Percentiles rank a stretch among this genome's conserved stretches.
Evolutionary conservation across 2,113 vertebrate species (phyloP).

Genomic region (Piaya cayana): DNA sequence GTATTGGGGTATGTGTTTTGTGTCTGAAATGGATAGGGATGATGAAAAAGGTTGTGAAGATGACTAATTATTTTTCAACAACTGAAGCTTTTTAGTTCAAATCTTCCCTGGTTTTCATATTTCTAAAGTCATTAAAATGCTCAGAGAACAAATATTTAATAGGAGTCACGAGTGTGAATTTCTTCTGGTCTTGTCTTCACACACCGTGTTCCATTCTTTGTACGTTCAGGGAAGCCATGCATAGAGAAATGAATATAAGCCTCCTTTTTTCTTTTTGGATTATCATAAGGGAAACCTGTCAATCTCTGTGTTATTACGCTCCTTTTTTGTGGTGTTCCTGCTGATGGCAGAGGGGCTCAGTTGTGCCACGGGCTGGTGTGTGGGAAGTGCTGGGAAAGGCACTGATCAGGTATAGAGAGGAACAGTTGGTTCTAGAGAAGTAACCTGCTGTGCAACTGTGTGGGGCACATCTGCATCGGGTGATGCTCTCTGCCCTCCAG

Average conservation of each 20-base stretch:
- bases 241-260: not conserved
- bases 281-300: not conserved
- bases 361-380: not conserved
- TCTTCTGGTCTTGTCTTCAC: not conserved
- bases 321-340: not conserved
- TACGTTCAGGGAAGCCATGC: not conserved
- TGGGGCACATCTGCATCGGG: accelerated
- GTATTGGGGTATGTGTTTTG: not conserved
- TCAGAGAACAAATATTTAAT: not conserved
- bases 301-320: not conserved
- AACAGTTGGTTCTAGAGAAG: not conserved
- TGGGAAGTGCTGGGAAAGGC: not conserved
- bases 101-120: conserved; percentile 22
- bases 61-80: conserved; percentile 54
- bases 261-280: not conserved
- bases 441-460: accelerated
- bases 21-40: conserved; percentile 21
- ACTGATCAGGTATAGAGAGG: accelerated
- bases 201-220: not conserved
- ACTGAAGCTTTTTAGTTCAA: conserved; percentile 21
- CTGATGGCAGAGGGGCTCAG: not conserved
- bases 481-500: not conserved
- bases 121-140: conserved; percentile 19
- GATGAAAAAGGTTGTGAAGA: conserved; percentile 13
- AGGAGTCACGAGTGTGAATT: not conserved